Conservation (phyloP, 2,113 vertebrate genomes). For the Chitala chitala region DNA sequence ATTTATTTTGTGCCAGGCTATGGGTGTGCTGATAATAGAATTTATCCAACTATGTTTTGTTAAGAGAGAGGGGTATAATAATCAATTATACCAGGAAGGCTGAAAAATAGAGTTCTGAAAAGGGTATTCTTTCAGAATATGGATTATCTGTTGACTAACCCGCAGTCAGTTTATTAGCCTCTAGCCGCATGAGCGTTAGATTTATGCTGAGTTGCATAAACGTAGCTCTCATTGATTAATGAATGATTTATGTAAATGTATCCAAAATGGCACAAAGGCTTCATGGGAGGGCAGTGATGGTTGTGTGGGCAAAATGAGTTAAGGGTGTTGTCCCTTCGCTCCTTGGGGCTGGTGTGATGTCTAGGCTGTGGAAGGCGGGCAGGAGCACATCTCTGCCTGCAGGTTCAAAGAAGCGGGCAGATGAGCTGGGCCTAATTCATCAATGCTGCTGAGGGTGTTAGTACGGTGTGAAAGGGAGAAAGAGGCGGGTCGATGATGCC, state of each 20-base stretch:
- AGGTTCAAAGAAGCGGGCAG: not conserved
- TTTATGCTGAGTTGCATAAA: conserved; percentile 7
- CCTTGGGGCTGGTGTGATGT: not conserved
- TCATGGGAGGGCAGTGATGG: not conserved
- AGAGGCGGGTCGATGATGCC: not conserved
- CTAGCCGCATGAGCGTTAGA: not conserved
- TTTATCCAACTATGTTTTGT: not conserved
- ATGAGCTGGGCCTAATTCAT: not conserved
- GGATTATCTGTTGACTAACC: conserved; percentile 9
- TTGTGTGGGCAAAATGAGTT: too few relatives aligned
- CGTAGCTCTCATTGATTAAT: conserved; percentile 7
- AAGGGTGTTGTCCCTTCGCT: not conserved
- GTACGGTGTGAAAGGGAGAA: not conserved
- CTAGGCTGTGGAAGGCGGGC: not conserved
- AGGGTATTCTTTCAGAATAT: not conserved
- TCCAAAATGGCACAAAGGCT: not conserved
- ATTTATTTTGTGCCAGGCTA: not conserved
- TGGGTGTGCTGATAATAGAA: conserved; percentile 11
- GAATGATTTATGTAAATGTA: conserved; percentile 2
- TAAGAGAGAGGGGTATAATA: conserved; percentile 4
- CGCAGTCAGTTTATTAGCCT: conserved; percentile 2
- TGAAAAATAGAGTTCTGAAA: not conserved
- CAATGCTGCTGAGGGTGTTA: not conserved
- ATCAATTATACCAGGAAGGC: conserved; percentile 10
- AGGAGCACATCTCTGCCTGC: not conserved